Conservation (phyloP, 1,140 invertebrate genomes). For the Microplitis mediator region DNA sequence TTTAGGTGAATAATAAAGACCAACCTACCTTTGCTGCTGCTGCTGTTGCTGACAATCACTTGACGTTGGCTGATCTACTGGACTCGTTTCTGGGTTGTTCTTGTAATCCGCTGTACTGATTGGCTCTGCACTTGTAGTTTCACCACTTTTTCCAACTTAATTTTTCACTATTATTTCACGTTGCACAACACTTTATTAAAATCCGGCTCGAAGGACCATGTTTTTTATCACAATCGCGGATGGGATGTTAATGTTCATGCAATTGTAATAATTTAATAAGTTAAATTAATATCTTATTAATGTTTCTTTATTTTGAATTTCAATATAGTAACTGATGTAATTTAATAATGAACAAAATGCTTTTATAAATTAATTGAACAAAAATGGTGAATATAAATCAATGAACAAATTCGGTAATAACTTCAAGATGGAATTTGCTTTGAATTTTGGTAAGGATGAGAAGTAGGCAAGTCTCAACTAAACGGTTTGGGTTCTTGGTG, state of each 20-base stretch:
- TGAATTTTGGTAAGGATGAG: too few relatives aligned
- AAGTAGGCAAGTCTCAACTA: too few relatives aligned
- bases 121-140: background rate
- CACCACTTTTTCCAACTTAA: background rate
- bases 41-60: background rate
- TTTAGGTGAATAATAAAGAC: background rate
- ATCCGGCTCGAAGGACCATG: constrained; percentile 7
- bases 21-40: background rate
- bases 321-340: too few relatives aligned
- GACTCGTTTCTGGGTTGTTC: background rate
- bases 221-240: background rate
- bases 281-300: background rate
- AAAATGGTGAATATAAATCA: too few relatives aligned
- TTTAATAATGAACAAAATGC: too few relatives aligned
- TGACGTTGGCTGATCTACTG: background rate
- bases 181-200: background rate
- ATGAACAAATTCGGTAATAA: too few relatives aligned
- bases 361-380: too few relatives aligned
- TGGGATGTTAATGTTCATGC: background rate
- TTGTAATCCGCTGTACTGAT: background rate
- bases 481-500: too few relatives aligned
- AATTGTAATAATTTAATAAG: background rate
- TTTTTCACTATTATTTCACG: background rate
- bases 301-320: background rate
- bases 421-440: too few relatives aligned